These are phyloP conservation scores for Pipistrellus nathusii DNA, from an alignment of 2,797 vertebrate genomes.

Conservation along the genomic window DNA sequence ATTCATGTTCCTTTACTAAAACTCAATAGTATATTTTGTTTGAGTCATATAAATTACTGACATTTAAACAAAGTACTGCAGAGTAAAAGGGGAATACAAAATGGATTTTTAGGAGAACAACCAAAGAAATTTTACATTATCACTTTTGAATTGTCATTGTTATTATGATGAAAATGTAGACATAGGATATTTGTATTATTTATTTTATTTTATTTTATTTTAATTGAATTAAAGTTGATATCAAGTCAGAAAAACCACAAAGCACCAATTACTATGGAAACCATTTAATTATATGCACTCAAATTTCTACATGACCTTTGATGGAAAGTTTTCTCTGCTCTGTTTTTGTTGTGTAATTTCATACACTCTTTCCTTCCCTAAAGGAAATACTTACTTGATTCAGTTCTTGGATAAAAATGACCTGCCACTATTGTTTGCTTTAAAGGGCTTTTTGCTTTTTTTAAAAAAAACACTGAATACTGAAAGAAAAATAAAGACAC, in stretches of 20 bases:
- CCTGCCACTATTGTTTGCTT: constrained; percentile 72
- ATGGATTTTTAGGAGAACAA: constrained; percentile 37
- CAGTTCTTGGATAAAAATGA: constrained; percentile 77
- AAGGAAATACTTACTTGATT: constrained; percentile 62
- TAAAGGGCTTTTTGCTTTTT: constrained; percentile 57
- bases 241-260: not conserved
- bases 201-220: not conserved
- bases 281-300: constrained; percentile 12
- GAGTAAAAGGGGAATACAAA: not conserved
- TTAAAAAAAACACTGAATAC: constrained; percentile 58
- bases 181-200: not conserved
- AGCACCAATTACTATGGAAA: not conserved
- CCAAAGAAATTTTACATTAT: not conserved
- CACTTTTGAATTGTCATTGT: not conserved
- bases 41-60: not conserved
- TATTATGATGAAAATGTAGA: not conserved
- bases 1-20: not conserved
- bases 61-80: not conserved
- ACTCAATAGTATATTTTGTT: not conserved
- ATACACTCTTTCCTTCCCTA: constrained; percentile 16
- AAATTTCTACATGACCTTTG: constrained; percentile 43
- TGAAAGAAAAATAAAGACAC: constrained; percentile 73
- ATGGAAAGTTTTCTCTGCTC: constrained; percentile 43
- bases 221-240: not conserved
- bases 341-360: constrained; percentile 64